These are phyloP conservation scores for Cricetomys ansorgei DNA, from an alignment of 2,113 vertebrate genomes.

Conservation along the genomic window DNA sequence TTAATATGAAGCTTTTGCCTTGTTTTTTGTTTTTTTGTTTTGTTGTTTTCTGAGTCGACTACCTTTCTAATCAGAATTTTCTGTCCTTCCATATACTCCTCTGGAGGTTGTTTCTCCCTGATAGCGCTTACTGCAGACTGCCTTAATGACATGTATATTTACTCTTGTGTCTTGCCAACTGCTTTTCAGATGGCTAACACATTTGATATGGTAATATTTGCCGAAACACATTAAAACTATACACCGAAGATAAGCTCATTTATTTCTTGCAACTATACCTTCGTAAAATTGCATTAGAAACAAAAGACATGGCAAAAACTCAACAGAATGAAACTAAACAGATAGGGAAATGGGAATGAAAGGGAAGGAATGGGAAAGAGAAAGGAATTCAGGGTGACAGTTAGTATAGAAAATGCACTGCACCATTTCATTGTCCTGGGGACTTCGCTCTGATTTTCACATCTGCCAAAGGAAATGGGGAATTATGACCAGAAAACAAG, in stretches of 20 bases:
- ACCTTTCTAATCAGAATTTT: neutral
- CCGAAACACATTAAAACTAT: slow-evolving; percentile 11
- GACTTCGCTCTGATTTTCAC: slow-evolving; percentile 12
- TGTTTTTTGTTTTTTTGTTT: neutral
- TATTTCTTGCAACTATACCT: slow-evolving; percentile 7
- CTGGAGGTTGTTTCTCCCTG: neutral
- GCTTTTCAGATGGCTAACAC: slow-evolving; percentile 47
- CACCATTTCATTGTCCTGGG: neutral
- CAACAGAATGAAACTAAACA: slow-evolving; percentile 53
- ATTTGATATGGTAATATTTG: neutral
- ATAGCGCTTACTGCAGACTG: neutral
- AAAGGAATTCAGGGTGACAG: slow-evolving; percentile 3
- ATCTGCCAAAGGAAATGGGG: slow-evolving; percentile 17
- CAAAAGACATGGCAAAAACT: neutral
- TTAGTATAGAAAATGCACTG: neutral
- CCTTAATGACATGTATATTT: neutral
- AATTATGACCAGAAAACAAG: slow-evolving; percentile 25
- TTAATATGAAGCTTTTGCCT: neutral
- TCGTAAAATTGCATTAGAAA: slow-evolving; percentile 24
- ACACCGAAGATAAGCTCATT: neutral
- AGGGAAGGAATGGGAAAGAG: neutral
- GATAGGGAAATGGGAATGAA: slow-evolving; percentile 8
- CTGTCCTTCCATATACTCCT: neutral
- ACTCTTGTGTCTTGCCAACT: slow-evolving; percentile 29
- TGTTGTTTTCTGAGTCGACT: neutral